These are phyloP conservation scores for Stichodactyla mertensii DNA, from an alignment of 64 coral and sea anemone species.

Conservation along the genomic window DNA sequence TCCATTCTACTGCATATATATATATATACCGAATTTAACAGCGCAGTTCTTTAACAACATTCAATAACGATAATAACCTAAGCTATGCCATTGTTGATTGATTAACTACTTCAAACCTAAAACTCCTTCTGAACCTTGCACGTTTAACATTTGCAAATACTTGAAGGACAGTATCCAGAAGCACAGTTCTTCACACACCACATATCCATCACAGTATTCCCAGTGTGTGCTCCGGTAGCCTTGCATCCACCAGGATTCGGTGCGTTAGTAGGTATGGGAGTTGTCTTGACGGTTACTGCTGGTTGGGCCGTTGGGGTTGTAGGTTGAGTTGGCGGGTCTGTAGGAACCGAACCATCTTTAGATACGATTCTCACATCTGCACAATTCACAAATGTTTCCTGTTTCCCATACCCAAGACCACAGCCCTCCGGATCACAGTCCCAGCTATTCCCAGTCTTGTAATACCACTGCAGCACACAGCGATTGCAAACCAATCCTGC, in stretches of 20 bases:
- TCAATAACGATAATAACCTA: too few relatives aligned
- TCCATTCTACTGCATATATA: too few relatives aligned
- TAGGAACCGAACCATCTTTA: slow-evolving; percentile 30
- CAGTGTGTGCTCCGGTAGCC: slow-evolving; percentile 1
- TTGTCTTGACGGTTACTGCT: background rate
- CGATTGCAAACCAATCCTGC: slow-evolving; percentile 35
- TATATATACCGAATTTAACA: too few relatives aligned
- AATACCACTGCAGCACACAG: slow-evolving; percentile 78
- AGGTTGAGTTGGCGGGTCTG: slow-evolving; percentile 21
- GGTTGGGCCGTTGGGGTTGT: slow-evolving; percentile 22
- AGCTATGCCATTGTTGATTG: too few relatives aligned
- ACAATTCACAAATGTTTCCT: slow-evolving; percentile 65
- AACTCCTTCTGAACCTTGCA: background rate
- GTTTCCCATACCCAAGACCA: slow-evolving; percentile 28
- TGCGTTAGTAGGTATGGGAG: slow-evolving; percentile 12
- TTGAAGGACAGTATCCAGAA: slow-evolving; percentile 25
- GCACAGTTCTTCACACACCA: slow-evolving; percentile 49
- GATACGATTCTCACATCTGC: slow-evolving; percentile 52
- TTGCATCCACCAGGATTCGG: slow-evolving; percentile 43
- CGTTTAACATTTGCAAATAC: slow-evolving; percentile 18
- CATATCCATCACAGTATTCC: slow-evolving; percentile 24
- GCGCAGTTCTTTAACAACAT: too few relatives aligned
- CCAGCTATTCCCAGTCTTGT: slow-evolving; percentile 63
- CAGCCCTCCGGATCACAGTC: slow-evolving; percentile 21
- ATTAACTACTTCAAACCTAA: too few relatives aligned